These are phyloP conservation scores for Stratiomys singularior DNA, from an alignment of 2,888 invertebrate genomes.

Conservation along the genomic window DNA sequence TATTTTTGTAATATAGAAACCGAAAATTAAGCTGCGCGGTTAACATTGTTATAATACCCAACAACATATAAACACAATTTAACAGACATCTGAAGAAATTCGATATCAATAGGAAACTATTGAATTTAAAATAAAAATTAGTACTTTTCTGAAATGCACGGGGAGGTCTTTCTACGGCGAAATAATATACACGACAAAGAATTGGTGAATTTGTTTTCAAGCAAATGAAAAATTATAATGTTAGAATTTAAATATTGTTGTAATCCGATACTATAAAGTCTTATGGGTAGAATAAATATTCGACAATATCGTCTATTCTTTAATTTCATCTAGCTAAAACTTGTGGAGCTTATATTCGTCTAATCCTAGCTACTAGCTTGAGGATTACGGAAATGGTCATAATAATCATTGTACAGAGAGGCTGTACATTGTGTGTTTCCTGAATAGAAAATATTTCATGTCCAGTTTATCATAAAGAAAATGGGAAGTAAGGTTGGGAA, in stretches of 20 bases:
- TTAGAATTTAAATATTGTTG: slow-evolving; percentile 34
- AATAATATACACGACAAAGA: background rate
- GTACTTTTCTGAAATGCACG: background rate
- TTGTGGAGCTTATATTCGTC: background rate
- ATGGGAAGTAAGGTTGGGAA: no score
- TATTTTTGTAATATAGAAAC: slow-evolving; percentile 38
- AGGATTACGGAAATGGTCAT: background rate
- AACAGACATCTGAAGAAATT: background rate
- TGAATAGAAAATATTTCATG: no score
- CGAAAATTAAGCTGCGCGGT: background rate
- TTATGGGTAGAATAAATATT: slow-evolving; percentile 43
- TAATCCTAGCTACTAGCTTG: background rate
- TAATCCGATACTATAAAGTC: slow-evolving; percentile 24
- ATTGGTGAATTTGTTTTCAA: background rate
- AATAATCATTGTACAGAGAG: background rate
- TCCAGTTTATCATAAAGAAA: no score
- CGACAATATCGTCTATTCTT: slow-evolving; percentile 29
- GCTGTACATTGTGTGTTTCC: background rate
- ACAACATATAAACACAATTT: background rate
- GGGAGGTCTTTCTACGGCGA: background rate
- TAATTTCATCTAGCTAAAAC: background rate
- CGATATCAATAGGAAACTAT: background rate
- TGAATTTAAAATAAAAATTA: background rate
- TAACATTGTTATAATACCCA: background rate
- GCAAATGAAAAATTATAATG: background rate